phyloP scores from a whole-genome alignment of 2,888 invertebrate species.

The Boloria selene region DNA sequence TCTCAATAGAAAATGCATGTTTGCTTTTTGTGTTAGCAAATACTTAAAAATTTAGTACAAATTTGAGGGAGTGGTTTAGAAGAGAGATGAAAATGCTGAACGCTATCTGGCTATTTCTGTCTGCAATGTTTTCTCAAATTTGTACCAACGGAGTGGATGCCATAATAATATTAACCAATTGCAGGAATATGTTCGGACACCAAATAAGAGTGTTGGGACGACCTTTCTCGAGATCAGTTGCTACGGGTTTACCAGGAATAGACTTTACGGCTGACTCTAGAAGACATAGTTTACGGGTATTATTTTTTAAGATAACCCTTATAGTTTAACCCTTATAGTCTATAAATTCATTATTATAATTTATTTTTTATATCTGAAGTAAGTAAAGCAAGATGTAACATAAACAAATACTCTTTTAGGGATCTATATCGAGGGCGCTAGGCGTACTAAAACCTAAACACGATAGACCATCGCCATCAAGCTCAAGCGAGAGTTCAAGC shows the following conservation, averaged over 20 bases:
- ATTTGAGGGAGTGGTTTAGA: slow-evolving; percentile 52
- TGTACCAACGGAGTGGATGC: slow-evolving; percentile 33
- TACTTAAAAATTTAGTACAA: slow-evolving; percentile 51
- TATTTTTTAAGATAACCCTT: not conserved
- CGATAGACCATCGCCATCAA: slow-evolving; percentile 86
- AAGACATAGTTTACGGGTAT: slow-evolving; percentile 83
- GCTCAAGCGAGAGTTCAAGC: slow-evolving; percentile 85
- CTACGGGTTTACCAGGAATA: slow-evolving; percentile 81
- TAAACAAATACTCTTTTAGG: slow-evolving; percentile 69
- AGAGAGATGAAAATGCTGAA: slow-evolving; percentile 42
- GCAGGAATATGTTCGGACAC: slow-evolving; percentile 84
- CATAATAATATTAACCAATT: slow-evolving; percentile 47
- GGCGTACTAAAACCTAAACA: slow-evolving; percentile 85
- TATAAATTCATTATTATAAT: not conserved
- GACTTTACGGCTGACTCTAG: slow-evolving; percentile 78
- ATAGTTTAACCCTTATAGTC: not conserved
- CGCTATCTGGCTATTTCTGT: slow-evolving; percentile 54
- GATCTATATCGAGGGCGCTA: slow-evolving; percentile 87
- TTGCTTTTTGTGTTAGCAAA: slow-evolving; percentile 77
- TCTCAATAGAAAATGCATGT: slow-evolving; percentile 66
- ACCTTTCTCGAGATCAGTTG: slow-evolving; percentile 85
- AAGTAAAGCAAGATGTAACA: not conserved
- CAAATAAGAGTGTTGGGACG: slow-evolving; percentile 85
- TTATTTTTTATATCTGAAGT: too few relatives aligned
- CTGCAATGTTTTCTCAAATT: slow-evolving; percentile 41